phyloP scores from a whole-genome alignment of 2,888 invertebrate species.

The Polia nebulosa region DNA sequence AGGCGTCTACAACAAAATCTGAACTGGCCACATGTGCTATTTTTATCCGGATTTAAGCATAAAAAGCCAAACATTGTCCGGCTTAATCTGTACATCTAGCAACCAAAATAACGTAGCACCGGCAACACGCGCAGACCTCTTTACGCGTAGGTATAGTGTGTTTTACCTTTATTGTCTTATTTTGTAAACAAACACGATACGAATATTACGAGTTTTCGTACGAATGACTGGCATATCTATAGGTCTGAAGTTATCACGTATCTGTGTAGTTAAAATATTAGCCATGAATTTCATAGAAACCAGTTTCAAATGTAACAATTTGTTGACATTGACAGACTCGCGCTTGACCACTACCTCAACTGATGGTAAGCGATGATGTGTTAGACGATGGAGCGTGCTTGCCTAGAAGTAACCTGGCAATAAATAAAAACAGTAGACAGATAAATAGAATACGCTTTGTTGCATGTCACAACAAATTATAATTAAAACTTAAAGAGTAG shows the following conservation, averaged over 20 bases:
- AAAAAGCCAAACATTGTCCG: constrained; percentile 37
- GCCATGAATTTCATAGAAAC: not conserved
- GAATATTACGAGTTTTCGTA: not conserved
- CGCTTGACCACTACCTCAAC: too few relatives aligned
- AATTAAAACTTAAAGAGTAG: too few relatives aligned
- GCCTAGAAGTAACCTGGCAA: too few relatives aligned
- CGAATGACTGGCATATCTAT: not conserved
- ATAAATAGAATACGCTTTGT: not conserved
- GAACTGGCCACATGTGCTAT: constrained; percentile 29
- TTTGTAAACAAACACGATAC: not conserved
- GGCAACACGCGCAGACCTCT: constrained; percentile 21
- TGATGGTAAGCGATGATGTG: too few relatives aligned
- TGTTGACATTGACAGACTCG: too few relatives aligned
- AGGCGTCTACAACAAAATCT: constrained; percentile 2
- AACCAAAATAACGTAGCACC: constrained; percentile 23
- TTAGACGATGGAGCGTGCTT: too few relatives aligned
- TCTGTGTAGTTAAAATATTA: not conserved
- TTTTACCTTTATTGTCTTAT: not conserved
- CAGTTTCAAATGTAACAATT: too few relatives aligned
- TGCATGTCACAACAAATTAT: not conserved
- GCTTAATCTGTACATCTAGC: constrained; percentile 43
- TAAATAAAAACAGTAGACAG: too few relatives aligned
- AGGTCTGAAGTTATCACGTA: too few relatives aligned
- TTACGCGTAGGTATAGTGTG: constrained; percentile 3
- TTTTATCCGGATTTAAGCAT: constrained; percentile 31